These are phyloP conservation scores for Steatocranus sp. DNA, from an alignment of 2,797 vertebrate species.

Conservation along the genomic window DNA sequence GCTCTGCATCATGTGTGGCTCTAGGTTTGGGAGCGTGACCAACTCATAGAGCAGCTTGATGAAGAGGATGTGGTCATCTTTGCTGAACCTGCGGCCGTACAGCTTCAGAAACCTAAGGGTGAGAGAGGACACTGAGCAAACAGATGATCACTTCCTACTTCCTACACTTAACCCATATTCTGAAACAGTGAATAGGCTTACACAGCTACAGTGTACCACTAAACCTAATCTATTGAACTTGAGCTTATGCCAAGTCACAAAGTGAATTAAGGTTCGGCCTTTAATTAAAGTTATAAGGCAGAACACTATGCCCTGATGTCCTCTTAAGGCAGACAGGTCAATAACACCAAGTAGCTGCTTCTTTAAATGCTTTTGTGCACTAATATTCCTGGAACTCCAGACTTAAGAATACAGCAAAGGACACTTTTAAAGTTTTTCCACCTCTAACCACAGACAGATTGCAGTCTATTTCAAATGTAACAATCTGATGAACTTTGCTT, in stretches of 20 bases:
- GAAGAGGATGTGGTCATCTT: conserved; percentile 95
- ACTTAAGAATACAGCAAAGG: background rate
- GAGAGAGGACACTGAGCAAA: background rate
- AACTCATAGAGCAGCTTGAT: conserved; percentile 93
- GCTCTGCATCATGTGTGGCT: conserved; percentile 95
- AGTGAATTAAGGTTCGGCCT: background rate
- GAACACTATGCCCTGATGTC: background rate
- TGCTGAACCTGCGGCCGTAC: conserved; percentile 93
- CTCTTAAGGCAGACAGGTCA: background rate
- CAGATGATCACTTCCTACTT: background rate
- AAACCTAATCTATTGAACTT: background rate
- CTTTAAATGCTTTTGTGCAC: background rate
- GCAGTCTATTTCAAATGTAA: background rate
- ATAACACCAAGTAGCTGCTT: background rate
- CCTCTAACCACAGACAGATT: background rate
- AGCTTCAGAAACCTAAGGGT: conserved; percentile 88
- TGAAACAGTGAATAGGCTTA: background rate
- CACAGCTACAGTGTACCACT: background rate
- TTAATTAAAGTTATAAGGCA: background rate
- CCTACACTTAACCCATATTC: background rate
- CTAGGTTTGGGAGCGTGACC: conserved; percentile 90
- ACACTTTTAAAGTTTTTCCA: background rate
- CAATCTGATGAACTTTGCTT: background rate
- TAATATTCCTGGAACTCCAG: background rate
- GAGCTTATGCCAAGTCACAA: background rate